Evolutionary conservation across 1,140 invertebrate genomes (phyloP), one percentile per base, ranked within the genome.

Genomic region (Drosophila ficusphila): DNA sequence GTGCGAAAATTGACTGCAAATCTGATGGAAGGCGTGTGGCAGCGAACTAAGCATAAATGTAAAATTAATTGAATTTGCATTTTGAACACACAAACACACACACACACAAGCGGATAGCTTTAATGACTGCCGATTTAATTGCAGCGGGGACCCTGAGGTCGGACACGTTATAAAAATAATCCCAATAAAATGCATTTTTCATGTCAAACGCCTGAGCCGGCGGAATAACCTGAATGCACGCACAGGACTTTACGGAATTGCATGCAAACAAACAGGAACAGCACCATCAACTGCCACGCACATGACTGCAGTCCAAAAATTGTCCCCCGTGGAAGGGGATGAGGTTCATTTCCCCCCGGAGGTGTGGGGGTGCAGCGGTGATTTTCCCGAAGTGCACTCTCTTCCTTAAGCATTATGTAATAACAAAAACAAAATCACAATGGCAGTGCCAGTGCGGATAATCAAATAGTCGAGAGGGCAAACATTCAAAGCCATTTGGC

Each of bases 131-230:
- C 31, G 60, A 56, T 70, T 82, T 76, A 76, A 76, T 81, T 81
- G 72, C 36, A 62, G 16, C 18, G 14, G 36, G 38, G 16, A 42
- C 29, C 19, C 23, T 31, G 23, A 33, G 54, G 46, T 31, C 29
- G 52, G 34, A 41, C 60, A 83, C 76, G 71, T 86, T 85, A 89
- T 88, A 83, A 89, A 88, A 88, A 88, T 88, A 88, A 88, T 88
- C 83, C 82, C 83, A 78, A 89, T 89, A 89, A 88, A 88, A 88
- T 88, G 82, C 83, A 88, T 88, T 88, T 88, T 88, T 88, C 82
- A 88, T 88, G 82, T 88, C 83, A 88, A 88, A 88, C 70, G 78
- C 83, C 82, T 88, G 82, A 88, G 82, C 82, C 68, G 82, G 56
- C 62, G 82, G 82, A 88, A 88, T 88, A 89, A 88, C 82, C 74